Evolutionary conservation across 1,140 invertebrate species (phyloP).

Genomic region (Heliconius himera): DNA sequence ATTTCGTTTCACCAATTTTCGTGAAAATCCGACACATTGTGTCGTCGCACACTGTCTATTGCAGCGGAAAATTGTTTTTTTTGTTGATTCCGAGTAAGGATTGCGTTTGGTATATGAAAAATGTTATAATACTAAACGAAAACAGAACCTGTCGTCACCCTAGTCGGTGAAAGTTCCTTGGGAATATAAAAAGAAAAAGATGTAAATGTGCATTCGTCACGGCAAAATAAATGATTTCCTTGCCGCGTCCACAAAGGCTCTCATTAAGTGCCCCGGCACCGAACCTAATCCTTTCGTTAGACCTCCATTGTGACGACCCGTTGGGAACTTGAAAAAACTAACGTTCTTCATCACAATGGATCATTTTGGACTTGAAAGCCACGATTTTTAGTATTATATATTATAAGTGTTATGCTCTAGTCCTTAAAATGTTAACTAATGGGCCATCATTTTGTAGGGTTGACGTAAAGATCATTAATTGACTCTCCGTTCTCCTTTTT

Average conservation of each 20-base stretch:
- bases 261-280: conserved; percentile 69
- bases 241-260: conserved; percentile 55
- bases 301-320: conserved; percentile 60
- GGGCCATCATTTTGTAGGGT: no score
- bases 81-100: no score
- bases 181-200: conserved; percentile 45
- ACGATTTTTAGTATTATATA: not conserved
- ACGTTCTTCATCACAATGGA: conserved; percentile 42
- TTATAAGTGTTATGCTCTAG: not conserved
- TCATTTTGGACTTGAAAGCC: conserved; percentile 33
- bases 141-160: not conserved
- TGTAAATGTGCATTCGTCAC: conserved; percentile 64
- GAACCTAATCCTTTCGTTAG: conserved; percentile 77
- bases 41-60: no score
- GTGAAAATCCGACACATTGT: no score
- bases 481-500: not conserved
- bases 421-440: not conserved
- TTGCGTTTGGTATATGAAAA: not conserved
- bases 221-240: conserved; percentile 69
- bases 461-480: not conserved
- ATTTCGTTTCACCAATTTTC: no score
- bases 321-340: conserved; percentile 34
- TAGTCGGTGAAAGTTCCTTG: not conserved
- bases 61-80: no score
- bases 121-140: not conserved